Evolutionary conservation across 2,888 invertebrate genomes (phyloP).

Genomic region (Sphaeridia pumilis): DNA sequence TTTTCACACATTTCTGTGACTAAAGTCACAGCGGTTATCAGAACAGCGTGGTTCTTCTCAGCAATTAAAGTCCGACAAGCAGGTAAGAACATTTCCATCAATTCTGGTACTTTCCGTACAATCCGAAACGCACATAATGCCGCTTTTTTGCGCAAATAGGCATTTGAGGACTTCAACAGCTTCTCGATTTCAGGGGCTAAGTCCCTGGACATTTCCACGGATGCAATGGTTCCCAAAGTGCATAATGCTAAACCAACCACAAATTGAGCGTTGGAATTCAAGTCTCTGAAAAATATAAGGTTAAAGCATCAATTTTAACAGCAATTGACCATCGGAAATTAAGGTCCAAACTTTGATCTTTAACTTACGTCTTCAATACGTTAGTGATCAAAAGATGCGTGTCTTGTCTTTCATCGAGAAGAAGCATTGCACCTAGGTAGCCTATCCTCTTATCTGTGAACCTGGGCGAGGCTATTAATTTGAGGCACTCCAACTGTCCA

Average conservation of each 20-base stretch:
- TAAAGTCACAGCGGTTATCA: conserved; percentile 93
- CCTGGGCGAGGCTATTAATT: conserved; percentile 92
- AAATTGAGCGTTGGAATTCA: conserved; percentile 96
- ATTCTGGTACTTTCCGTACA: conserved; percentile 89
- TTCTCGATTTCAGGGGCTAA: conserved; percentile 96
- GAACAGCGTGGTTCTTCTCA: conserved; percentile 96
- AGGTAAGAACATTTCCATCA: conserved; percentile 99
- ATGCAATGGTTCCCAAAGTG: conserved; percentile 96
- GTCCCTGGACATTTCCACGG: conserved; percentile 98
- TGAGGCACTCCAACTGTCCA: conserved; percentile 97
- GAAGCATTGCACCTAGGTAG: conserved; percentile 96
- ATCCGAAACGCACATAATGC: conserved; percentile 90
- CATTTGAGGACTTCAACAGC: conserved; percentile 95
- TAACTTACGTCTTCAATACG: conserved; percentile 89
- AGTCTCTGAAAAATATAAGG: conserved; percentile 51
- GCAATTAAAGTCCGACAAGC: conserved; percentile 89
- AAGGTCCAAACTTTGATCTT: not conserved
- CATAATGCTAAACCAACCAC: conserved; percentile 95
- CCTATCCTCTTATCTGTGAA: conserved; percentile 99
- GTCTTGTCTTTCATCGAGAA: conserved; percentile 96
- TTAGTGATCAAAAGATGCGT: conserved; percentile 98
- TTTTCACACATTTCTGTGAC: conserved; percentile 99
- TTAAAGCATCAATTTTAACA: not conserved
- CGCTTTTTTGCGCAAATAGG: conserved; percentile 98
- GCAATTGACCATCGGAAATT: not conserved